phyloP scores from a whole-genome alignment of 2,888 invertebrate species.

The Dolichomitus sp. region DNA sequence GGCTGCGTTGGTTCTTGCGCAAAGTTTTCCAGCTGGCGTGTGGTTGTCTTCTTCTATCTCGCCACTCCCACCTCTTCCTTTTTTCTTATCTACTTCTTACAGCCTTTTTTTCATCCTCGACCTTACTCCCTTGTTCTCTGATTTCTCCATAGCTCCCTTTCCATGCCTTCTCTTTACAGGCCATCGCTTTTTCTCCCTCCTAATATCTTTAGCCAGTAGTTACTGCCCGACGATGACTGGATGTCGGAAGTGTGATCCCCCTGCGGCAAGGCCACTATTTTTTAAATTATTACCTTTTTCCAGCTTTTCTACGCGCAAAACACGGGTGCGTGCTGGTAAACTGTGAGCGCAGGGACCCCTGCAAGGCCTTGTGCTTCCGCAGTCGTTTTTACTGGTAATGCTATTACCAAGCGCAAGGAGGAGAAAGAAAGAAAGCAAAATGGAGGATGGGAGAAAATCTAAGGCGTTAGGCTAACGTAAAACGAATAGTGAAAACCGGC shows the following conservation, averaged over 20 bases:
- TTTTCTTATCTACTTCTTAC: background rate
- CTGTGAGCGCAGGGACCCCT: constrained; percentile 2
- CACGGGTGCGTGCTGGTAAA: constrained; percentile 56
- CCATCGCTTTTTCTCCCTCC: background rate
- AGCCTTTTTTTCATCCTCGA: background rate
- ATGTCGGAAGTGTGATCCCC: constrained; percentile 1
- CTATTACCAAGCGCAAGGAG: constrained; percentile 24
- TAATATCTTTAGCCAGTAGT: background rate
- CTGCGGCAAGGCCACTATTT: too few relatives aligned
- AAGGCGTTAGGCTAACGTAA: constrained; percentile 68
- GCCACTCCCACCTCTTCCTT: background rate
- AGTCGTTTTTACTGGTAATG: constrained; percentile 8
- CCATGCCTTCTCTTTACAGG: background rate
- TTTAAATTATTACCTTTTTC: too few relatives aligned
- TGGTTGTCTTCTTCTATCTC: background rate
- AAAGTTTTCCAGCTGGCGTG: constrained; percentile 36
- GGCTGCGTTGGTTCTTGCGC: constrained; percentile 3
- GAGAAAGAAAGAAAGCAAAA: background rate
- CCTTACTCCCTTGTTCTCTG: background rate
- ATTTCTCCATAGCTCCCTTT: background rate
- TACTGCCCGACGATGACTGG: constrained; percentile 10
- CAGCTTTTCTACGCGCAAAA: constrained; percentile 8
- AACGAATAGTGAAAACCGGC: constrained; percentile 67
- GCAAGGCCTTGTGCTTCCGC: constrained; percentile 30
- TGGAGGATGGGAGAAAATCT: background rate